Conservation (phyloP, 2,888 invertebrate species). For the Cryptocephalus primarius region DNA sequence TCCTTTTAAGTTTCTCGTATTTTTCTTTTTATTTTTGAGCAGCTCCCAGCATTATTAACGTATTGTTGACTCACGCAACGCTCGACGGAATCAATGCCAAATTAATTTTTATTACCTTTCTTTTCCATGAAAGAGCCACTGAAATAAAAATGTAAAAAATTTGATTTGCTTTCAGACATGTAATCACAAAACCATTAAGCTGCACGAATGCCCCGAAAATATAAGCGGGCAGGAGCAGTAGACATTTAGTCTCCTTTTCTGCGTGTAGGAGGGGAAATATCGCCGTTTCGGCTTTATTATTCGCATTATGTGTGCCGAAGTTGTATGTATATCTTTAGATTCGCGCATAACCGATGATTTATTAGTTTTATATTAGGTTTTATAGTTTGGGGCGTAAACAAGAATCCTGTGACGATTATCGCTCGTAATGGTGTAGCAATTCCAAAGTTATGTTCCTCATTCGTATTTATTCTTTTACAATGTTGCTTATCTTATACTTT, state of each 20-base stretch:
- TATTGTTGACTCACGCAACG: background rate
- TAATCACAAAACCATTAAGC: constrained; percentile 1
- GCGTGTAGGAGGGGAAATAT: background rate
- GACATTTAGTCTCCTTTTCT: background rate
- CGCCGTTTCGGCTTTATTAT: background rate
- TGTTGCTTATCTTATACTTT: too few relatives aligned
- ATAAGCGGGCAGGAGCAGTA: background rate
- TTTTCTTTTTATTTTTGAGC: too few relatives aligned
- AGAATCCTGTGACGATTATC: too few relatives aligned
- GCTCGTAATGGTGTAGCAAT: too few relatives aligned
- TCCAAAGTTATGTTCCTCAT: too few relatives aligned
- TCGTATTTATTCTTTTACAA: too few relatives aligned
- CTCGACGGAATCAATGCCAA: background rate
- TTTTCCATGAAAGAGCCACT: background rate
- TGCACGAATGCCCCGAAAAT: background rate
- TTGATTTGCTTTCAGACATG: background rate
- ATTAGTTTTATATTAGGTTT: too few relatives aligned
- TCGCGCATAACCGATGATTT: too few relatives aligned
- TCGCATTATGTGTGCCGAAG: background rate
- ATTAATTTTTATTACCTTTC: background rate
- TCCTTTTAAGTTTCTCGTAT: too few relatives aligned
- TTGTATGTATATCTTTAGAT: too few relatives aligned
- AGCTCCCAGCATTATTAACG: background rate
- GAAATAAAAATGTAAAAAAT: background rate
- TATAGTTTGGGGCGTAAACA: too few relatives aligned